Evolutionary conservation across 2,888 invertebrate species (phyloP).

Genomic region (Cerceris rybyensis): DNA sequence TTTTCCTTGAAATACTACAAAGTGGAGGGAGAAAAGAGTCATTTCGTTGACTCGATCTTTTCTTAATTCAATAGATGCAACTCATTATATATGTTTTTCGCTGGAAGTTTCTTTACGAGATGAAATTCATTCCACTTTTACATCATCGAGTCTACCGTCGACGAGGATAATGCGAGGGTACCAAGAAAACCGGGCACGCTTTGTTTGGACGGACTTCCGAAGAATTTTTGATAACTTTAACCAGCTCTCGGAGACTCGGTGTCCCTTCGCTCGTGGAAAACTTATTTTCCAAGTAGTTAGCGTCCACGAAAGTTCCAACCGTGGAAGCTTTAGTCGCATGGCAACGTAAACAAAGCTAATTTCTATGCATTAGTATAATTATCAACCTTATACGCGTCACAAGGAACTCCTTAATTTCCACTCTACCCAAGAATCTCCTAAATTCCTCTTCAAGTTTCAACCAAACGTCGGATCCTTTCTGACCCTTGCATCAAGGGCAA

Average conservation of each 20-base stretch:
- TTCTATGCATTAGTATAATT: conserved; percentile 20
- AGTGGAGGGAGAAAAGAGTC: neutral
- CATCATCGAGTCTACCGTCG: no score
- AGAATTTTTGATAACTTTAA: neutral
- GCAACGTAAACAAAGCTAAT: neutral
- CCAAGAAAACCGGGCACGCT: neutral
- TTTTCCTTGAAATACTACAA: neutral
- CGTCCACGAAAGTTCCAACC: neutral
- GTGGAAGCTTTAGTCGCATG: neutral
- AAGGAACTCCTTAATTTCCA: neutral
- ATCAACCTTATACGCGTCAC: neutral
- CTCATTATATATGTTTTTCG: neutral
- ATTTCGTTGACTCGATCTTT: neutral
- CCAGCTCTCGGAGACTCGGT: conserved; percentile 3
- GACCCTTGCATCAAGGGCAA: no score
- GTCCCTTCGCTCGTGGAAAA: neutral
- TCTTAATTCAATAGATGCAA: neutral
- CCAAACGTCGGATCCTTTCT: neutral
- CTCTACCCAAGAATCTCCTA: neutral
- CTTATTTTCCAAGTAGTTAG: neutral
- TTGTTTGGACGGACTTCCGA: neutral
- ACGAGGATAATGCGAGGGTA: neutral
- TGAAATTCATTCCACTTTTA: no score
- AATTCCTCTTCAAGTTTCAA: neutral
- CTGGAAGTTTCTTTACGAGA: no score